Percentiles rank a stretch among this genome's conserved stretches.
These are phyloP conservation scores for Ciconia stormi DNA, from an alignment of 2,113 vertebrate species.

Conservation along the genomic window DNA sequence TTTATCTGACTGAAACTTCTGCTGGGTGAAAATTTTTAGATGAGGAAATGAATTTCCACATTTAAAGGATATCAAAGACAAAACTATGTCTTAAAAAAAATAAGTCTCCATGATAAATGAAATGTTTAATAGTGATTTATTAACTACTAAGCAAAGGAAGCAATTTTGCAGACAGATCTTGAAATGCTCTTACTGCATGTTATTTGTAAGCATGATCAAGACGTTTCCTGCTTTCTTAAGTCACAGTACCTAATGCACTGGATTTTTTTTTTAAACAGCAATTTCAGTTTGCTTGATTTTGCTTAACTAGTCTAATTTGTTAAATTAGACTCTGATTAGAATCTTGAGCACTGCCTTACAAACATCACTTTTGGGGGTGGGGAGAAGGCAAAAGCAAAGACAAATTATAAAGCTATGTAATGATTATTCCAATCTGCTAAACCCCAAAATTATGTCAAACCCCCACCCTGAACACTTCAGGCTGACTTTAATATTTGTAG, in stretches of 20 bases:
- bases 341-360: neutral
- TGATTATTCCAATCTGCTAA: neutral
- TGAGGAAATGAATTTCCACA: neutral
- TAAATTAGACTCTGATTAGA: neutral
- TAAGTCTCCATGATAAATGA: neutral
- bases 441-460: neutral
- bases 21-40: neutral
- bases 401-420: neutral
- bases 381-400: neutral
- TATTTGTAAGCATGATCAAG: neutral
- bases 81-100: neutral
- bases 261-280: neutral
- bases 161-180: neutral
- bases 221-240: neutral
- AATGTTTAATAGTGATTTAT: neutral
- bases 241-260: neutral
- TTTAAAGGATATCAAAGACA: neutral
- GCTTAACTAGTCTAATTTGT: neutral
- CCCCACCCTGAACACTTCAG: neutral
- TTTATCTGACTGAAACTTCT: neutral
- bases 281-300: constrained; percentile 56
- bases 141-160: neutral
- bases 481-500: neutral
- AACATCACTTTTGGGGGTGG: neutral
- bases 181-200: neutral